Base-by-base conservation (phyloP, 2,113 vertebrate species). In the Pseudois nayaur region DNA sequence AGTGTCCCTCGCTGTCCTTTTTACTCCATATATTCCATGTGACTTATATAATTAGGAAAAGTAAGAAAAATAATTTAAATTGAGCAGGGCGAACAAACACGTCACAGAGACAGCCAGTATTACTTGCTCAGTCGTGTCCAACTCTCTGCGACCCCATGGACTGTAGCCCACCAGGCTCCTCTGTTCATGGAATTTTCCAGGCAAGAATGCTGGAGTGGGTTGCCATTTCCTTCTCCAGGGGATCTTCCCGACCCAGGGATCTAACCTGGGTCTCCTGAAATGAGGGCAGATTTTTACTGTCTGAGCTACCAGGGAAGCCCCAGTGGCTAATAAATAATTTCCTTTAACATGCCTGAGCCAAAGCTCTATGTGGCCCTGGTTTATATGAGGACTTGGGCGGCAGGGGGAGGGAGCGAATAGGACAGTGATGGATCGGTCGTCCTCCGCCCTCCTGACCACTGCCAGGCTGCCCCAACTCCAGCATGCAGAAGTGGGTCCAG, bases 21-120 rank as follows among this genome's bases (percentile, higher is more conserved):
- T 55, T 43, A 87, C 23, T 27, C 55, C 36, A 43, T 14, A 29
- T 29, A 57, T 23, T 84, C 62, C 60, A 23, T 17, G 8, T 54
- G 79, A 60, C 45, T 92, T 94, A 45, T n/a, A 27, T 45, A 97
- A 92, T 79, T 62, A 87, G 27, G 31, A 87, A 67, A 71, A 84
- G 8, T 19, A n/a, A 25, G 17, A 64, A 48, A 57, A 84, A 57
- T 25, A 33, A 25, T 87, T 76, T 55, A 55, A 54, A 48, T 16
- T 79, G 76, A 87, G 67, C 21, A 79, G 87, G 60, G 23, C 23
- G 85, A 71, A 79, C 16, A 78, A 94, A 54, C 17, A 31, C 11
- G 36, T 36, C 60, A 50, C 8, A 60, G 60, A 84, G 82, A 48
- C 55, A 71, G n/a, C 67, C 40, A 40, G 10, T 40, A 71, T 40